Evolutionary conservation across 2,113 vertebrate species (phyloP).

Genomic region (Phrynocephalus versicolor): DNA sequence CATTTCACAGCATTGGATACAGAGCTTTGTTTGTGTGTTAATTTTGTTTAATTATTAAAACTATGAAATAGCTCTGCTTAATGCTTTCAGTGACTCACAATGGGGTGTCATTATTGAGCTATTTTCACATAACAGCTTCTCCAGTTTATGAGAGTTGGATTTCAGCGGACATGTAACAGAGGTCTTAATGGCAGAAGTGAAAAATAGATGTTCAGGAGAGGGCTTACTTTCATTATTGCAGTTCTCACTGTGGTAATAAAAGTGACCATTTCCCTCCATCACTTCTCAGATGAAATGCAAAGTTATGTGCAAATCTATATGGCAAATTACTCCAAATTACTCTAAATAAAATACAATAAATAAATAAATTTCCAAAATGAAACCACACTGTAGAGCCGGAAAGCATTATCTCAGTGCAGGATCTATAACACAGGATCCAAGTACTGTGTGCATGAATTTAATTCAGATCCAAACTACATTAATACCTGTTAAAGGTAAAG

Average conservation of each 20-base stretch:
- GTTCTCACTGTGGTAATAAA: neutral
- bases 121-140: slow-evolving; percentile 24
- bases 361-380: neutral
- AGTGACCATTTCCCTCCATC: neutral
- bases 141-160: neutral
- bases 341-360: too few species aligned
- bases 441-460: neutral
- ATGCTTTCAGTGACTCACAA: slow-evolving; percentile 25
- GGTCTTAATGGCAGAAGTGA: neutral
- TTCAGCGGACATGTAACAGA: slow-evolving; percentile 17
- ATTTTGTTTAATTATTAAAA: slow-evolving; percentile 44
- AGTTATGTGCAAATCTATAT: too few species aligned
- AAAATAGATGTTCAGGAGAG: slow-evolving; percentile 7
- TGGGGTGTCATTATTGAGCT: slow-evolving; percentile 6
- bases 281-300: too few species aligned
- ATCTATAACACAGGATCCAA: neutral
- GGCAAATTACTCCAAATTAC: too few species aligned
- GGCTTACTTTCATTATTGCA: neutral
- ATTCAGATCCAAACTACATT: neutral
- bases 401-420: neutral
- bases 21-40: slow-evolving; percentile 31
- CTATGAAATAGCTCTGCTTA: slow-evolving; percentile 39
- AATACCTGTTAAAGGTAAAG: too few species aligned
- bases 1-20: slow-evolving; percentile 28
- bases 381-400: neutral